Conservation (phyloP, 2,113 vertebrate genomes). For the Megatriorchis doriae region DNA sequence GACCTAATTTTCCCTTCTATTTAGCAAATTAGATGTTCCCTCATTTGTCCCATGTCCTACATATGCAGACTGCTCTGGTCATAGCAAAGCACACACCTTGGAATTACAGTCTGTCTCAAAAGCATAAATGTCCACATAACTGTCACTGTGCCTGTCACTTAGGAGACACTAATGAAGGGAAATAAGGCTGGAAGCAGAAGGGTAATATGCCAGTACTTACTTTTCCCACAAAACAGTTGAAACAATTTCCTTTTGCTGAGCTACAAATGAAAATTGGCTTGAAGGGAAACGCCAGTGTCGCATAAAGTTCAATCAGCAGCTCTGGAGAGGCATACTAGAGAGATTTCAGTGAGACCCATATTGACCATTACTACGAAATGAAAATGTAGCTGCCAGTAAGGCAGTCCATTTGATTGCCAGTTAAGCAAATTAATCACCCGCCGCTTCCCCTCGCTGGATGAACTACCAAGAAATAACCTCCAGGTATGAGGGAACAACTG, state of each 20-base stretch:
- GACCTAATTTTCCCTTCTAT: neutral
- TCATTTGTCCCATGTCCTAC: neutral
- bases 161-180: neutral
- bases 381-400: neutral
- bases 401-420: neutral
- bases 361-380: neutral
- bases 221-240: slow-evolving; percentile 9
- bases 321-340: neutral
- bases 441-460: neutral
- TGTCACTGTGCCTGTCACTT: neutral
- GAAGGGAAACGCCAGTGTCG: neutral
- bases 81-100: neutral
- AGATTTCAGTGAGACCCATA: neutral
- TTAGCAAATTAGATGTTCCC: neutral
- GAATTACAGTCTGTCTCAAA: neutral
- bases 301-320: neutral
- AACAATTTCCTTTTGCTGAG: neutral
- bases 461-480: neutral
- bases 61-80: neutral
- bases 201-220: neutral
- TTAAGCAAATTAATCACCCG: neutral
- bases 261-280: neutral
- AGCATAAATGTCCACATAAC: neutral
- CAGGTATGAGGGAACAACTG: neutral
- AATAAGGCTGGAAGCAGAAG: neutral